A percentile compares a stretch with the other conserved stretches of the same genome.
Evolutionary conservation across 2,888 invertebrate species (phyloP).

Genomic region (Scaptomyza reducta): DNA sequence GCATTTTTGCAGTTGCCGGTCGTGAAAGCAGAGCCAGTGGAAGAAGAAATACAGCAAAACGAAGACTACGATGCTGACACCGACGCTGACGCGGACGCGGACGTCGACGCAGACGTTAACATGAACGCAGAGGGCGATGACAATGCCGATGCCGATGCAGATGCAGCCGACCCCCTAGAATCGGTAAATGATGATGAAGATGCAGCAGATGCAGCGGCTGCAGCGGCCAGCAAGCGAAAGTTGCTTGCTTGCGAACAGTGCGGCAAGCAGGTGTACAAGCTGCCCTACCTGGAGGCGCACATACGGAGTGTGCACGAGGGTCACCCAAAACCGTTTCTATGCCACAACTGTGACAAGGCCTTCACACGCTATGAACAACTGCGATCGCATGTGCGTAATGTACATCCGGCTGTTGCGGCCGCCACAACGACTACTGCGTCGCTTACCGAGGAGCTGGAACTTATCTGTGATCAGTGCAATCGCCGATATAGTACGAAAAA

Average conservation of each 20-base stretch:
- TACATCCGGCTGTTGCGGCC: conserved; percentile 47
- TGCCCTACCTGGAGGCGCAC: conserved; percentile 79
- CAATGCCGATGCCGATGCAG: neutral
- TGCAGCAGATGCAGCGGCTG: conserved; percentile 1
- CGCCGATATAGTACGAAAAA: conserved; percentile 80
- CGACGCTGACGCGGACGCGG: conserved; percentile 2
- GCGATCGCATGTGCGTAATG: conserved; percentile 67
- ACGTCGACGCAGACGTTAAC: neutral
- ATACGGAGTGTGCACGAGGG: conserved; percentile 79
- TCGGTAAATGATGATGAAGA: conserved; percentile 33
- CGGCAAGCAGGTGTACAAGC: conserved; percentile 78
- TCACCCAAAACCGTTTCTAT: conserved; percentile 78
- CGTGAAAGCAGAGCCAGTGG: conserved; percentile 57
- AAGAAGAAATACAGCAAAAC: conserved; percentile 20
- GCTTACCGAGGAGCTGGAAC: conserved; percentile 32
- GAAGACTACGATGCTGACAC: conserved; percentile 4
- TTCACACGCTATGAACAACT: conserved; percentile 78
- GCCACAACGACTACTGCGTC: conserved; percentile 2
- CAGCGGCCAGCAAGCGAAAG: conserved; percentile 47
- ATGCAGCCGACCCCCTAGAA: conserved; percentile 14
- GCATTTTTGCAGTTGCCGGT: conserved; percentile 56
- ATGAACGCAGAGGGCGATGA: conserved; percentile 2
- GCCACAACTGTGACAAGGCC: conserved; percentile 69
- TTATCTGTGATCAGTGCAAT: conserved; percentile 75
- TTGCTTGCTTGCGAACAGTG: conserved; percentile 65